phyloP scores from a whole-genome alignment of 2,113 vertebrate species.

The Syngnathoides biaculeatus region DNA sequence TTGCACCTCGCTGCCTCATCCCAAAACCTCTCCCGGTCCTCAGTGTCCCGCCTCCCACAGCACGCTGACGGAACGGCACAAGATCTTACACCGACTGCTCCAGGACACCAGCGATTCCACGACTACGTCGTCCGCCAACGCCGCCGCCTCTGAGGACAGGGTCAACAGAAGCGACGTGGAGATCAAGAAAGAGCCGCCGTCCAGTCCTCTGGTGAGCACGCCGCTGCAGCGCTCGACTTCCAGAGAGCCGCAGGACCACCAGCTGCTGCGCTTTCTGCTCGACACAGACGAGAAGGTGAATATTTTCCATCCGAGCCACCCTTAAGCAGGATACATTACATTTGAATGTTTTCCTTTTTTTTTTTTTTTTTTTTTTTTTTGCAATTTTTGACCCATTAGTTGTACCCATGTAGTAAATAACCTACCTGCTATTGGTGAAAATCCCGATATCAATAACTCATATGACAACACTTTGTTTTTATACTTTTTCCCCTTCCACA shows the following conservation, averaged over 20 bases:
- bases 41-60: conserved; percentile 89
- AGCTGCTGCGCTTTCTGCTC: conserved; percentile 89
- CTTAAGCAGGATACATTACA: no score
- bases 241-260: conserved; percentile 89
- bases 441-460: no score
- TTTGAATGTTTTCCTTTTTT: no score
- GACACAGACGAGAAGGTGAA: conserved; percentile 86
- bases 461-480: no score
- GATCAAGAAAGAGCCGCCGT: conserved; percentile 79
- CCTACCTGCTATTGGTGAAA: no score
- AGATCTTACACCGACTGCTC: conserved; percentile 89
- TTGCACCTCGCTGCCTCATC: conserved; percentile 51
- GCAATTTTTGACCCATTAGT: no score
- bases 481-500: no score
- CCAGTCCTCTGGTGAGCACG: conserved; percentile 46
- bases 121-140: conserved; percentile 40
- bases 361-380: no score
- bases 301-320: no score
- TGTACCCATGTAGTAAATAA: no score
- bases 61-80: conserved; percentile 88
- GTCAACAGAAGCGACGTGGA: conserved; percentile 47
- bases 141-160: conserved; percentile 45
- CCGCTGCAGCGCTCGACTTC: conserved; percentile 63
- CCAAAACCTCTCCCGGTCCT: conserved; percentile 57
- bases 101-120: conserved; percentile 84